Evolutionary conservation across 1,140 invertebrate genomes (phyloP).

Genomic region (Drosophila truncata): DNA sequence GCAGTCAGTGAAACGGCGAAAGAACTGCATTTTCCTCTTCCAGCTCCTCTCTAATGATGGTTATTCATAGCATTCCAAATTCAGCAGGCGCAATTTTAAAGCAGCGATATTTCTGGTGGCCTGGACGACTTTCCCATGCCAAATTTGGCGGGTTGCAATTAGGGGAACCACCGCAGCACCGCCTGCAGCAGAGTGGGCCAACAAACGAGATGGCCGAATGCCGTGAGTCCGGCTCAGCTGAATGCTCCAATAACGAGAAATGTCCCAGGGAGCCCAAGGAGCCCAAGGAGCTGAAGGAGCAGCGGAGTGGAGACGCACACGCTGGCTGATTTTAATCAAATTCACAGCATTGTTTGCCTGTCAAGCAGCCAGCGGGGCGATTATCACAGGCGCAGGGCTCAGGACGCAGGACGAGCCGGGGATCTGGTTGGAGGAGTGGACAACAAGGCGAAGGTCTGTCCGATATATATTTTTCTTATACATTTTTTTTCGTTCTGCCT

Average conservation of each 20-base stretch:
- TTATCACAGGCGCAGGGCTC: constrained; percentile 74
- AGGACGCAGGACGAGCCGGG: constrained; percentile 42
- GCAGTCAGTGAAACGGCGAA: constrained; percentile 33
- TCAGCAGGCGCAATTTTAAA: constrained; percentile 15
- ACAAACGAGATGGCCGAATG: constrained; percentile 70
- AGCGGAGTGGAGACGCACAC: constrained; percentile 69
- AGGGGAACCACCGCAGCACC: constrained; percentile 68
- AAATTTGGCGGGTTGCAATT: constrained; percentile 79
- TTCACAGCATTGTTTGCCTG: constrained; percentile 85
- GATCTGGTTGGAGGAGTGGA: constrained; percentile 45
- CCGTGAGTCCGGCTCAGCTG: constrained; percentile 32
- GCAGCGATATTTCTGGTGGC: constrained; percentile 8
- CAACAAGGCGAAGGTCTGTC: constrained; percentile 56
- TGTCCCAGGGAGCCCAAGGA: constrained; percentile 54
- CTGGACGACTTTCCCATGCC: constrained; percentile 34
- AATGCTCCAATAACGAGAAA: constrained; percentile 55
- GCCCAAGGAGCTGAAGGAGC: constrained; percentile 53
- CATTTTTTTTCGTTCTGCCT: constrained; percentile 21
- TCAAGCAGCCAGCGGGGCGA: constrained; percentile 72
- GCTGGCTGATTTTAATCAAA: constrained; percentile 84
- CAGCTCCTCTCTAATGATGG: constrained; percentile 15
- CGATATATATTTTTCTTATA: constrained; percentile 30
- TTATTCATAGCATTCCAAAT: constrained; percentile 12
- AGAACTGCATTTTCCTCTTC: constrained; percentile 34
- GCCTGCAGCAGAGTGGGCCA: constrained; percentile 52